Evolutionary conservation across 2,797 vertebrate species (phyloP).

Genomic region (Manis javanica): DNA sequence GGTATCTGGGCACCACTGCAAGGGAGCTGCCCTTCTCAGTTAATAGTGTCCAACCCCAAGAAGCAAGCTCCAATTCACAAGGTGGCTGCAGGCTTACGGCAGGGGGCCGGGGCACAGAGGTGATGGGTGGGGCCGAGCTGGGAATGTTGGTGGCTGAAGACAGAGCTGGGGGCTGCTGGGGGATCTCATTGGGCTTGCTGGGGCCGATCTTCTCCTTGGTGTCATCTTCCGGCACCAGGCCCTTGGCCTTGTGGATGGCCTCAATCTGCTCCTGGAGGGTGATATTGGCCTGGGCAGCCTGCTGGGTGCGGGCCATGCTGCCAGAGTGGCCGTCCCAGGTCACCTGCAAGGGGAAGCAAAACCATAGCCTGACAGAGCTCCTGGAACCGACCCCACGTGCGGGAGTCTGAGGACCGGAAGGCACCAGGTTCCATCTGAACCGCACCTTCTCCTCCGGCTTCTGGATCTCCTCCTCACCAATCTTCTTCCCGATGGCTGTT

Average conservation of each 20-base stretch:
- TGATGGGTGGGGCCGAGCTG: conserved; percentile 89
- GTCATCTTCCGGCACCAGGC: conserved; percentile 98
- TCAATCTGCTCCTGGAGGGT: conserved; percentile 99
- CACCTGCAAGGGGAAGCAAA: conserved; percentile 87
- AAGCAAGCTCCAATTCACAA: not conserved
- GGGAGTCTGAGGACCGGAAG: not conserved
- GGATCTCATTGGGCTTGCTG: conserved; percentile 96
- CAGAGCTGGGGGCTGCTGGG: conserved; percentile 89
- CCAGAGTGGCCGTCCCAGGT: conserved; percentile 99
- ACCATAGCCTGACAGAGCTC: not conserved
- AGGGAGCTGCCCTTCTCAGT: not conserved
- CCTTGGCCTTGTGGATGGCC: conserved; percentile 99
- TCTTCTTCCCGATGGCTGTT: conserved; percentile 99
- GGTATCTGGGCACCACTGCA: not conserved
- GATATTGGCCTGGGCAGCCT: conserved; percentile 99
- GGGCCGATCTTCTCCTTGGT: conserved; percentile 98
- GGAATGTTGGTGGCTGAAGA: conserved; percentile 88
- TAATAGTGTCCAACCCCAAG: not conserved
- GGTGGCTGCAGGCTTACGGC: conserved; percentile 84
- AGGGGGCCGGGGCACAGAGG: conserved; percentile 89
- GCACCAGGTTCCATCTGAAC: not conserved
- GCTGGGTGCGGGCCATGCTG: conserved; percentile 99
- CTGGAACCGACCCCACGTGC: rapidly evolving
- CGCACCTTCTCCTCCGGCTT: conserved; percentile 98
- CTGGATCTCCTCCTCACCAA: conserved; percentile 99